Evolutionary conservation across 2,888 invertebrate genomes (phyloP).

Genomic region (Latrodectus elegans): DNA sequence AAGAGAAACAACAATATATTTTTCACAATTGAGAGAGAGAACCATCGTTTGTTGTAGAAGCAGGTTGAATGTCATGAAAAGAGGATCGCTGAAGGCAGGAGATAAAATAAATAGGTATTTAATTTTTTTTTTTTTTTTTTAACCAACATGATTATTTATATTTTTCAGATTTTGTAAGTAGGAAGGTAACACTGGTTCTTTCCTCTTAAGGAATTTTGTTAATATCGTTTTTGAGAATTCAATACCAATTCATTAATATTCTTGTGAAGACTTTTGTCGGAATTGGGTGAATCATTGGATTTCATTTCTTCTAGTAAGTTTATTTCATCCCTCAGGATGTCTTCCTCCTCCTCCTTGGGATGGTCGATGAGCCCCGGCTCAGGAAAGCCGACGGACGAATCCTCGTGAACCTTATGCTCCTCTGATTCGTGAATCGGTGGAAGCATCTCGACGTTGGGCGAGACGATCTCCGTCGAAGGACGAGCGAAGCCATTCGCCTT

Average conservation of each 20-base stretch:
- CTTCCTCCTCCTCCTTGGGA: conserved; percentile 34
- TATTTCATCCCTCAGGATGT: conserved; percentile 57
- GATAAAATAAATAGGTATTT: too few relatives aligned
- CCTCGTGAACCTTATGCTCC: neutral
- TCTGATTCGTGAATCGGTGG: conserved; percentile 42
- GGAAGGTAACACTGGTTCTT: too few relatives aligned
- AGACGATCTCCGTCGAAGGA: conserved; percentile 14
- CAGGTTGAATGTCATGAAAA: too few relatives aligned
- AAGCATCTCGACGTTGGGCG: conserved; percentile 24
- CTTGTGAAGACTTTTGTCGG: conserved; percentile 41
- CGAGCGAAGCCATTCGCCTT: conserved; percentile 6
- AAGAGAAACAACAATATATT: too few relatives aligned
- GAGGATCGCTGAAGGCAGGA: too few relatives aligned
- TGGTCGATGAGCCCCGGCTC: neutral
- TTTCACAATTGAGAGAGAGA: too few relatives aligned
- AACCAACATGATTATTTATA: too few relatives aligned
- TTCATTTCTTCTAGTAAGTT: conserved; percentile 56
- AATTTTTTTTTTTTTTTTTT: too few relatives aligned
- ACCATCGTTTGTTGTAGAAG: too few relatives aligned
- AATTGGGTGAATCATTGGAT: conserved; percentile 34
- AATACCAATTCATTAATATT: conserved; percentile 58
- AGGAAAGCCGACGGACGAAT: conserved; percentile 20
- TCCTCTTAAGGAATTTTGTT: neutral
- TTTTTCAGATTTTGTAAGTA: too few relatives aligned
- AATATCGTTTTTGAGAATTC: conserved; percentile 40